phyloP scores from a whole-genome alignment of 2,113 vertebrate genomes.

The Machaerirhynchus nigripectus region DNA sequence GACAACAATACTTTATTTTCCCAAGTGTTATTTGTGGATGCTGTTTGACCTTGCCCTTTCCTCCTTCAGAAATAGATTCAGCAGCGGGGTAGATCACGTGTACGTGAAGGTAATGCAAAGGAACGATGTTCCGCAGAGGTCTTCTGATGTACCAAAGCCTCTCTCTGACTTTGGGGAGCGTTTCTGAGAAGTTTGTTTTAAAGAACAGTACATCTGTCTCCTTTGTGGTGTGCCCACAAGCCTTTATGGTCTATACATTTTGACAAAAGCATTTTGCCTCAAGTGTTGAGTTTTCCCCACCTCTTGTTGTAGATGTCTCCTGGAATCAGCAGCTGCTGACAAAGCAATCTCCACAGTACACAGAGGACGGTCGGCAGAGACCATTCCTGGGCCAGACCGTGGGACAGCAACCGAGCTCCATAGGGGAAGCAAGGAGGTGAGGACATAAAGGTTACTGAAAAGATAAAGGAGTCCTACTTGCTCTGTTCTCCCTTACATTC shows the following conservation, averaged over 20 bases:
- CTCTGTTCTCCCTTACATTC: neutral
- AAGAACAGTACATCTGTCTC: neutral
- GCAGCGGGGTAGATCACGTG: neutral
- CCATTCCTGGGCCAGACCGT: slow-evolving; percentile 68
- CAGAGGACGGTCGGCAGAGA: slow-evolving; percentile 75
- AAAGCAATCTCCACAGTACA: neutral
- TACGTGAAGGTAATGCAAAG: neutral
- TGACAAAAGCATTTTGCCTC: neutral
- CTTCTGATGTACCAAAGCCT: neutral
- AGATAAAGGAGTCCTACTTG: neutral
- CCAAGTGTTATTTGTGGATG: neutral
- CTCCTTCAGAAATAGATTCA: neutral
- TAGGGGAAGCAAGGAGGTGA: slow-evolving; percentile 80
- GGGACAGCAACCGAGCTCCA: slow-evolving; percentile 59
- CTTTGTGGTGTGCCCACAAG: neutral
- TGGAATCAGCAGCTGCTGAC: slow-evolving; percentile 70
- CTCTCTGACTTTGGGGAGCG: neutral
- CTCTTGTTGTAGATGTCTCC: slow-evolving; percentile 65
- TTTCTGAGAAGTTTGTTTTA: neutral
- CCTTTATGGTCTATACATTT: neutral
- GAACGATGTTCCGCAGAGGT: rapidly evolving
- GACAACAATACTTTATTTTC: neutral
- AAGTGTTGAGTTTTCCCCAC: neutral
- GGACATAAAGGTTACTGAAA: neutral
- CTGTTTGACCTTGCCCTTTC: neutral